Conservation (phyloP, 2,797 vertebrate genomes). For the Poecilia velifera region DNA sequence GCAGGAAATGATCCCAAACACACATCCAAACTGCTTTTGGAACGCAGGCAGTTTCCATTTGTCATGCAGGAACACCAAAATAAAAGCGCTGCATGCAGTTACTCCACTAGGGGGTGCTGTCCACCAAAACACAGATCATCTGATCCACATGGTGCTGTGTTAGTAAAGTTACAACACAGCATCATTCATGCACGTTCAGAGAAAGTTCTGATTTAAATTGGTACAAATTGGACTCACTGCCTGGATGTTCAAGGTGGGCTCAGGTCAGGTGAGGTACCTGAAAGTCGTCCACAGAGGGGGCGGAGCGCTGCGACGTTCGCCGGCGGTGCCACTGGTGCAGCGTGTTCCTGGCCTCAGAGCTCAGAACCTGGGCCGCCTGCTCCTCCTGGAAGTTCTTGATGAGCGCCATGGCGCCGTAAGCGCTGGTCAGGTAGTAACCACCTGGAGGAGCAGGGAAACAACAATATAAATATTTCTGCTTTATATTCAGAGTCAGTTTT, state of each 20-base stretch:
- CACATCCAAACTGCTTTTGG: not conserved
- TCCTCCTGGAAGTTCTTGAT: slow-evolving; percentile 99
- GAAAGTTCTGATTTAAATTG: slow-evolving; percentile 25
- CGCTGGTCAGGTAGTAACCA: slow-evolving; percentile 96
- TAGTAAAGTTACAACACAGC: slow-evolving; percentile 25
- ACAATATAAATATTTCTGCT: not conserved
- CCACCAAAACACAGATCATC: not conserved
- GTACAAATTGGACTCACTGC: slow-evolving; percentile 65
- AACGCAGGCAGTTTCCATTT: not conserved
- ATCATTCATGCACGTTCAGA: slow-evolving; percentile 49
- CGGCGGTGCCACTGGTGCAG: slow-evolving; percentile 95
- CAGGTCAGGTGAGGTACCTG: slow-evolving; percentile 85
- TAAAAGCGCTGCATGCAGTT: slow-evolving; percentile 30
- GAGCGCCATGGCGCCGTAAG: slow-evolving; percentile 93
- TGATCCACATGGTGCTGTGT: slow-evolving; percentile 36
- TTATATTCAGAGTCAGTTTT: not conserved
- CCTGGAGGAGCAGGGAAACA: slow-evolving; percentile 72
- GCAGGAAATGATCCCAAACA: slow-evolving; percentile 6
- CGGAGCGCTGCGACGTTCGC: slow-evolving; percentile 88
- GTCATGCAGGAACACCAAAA: slow-evolving; percentile 8
- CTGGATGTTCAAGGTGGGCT: slow-evolving; percentile 58
- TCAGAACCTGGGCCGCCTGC: slow-evolving; percentile 91
- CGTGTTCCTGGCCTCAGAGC: slow-evolving; percentile 92
- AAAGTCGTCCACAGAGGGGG: slow-evolving; percentile 94
- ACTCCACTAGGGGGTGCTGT: slow-evolving; percentile 37